Evolutionary conservation across 1,140 invertebrate genomes (phyloP), one percentile per base, ranked within the genome.

Genomic region (Dendrolimus kikuchii): DNA sequence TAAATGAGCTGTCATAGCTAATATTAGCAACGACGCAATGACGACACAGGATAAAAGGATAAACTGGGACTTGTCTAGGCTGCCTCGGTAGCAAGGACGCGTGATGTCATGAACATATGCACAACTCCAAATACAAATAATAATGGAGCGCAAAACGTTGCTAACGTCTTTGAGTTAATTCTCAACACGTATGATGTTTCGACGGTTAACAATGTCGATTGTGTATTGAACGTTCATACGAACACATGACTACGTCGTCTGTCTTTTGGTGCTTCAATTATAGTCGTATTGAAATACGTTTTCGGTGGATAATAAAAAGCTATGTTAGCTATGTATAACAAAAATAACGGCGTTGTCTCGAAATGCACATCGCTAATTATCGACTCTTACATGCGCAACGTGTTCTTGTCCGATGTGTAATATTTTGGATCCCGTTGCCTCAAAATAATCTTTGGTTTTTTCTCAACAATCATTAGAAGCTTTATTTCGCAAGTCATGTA

Each of bases 21-120:
- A 73, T 74, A 79, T 68, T 83, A 83, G 76, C 60, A 51, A 57
- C 61, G 62, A 51, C 57, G 46, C 60, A 66, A 67, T 81, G 75
- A 82, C 74, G 76, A 71, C 68, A 79, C 77, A 80, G 79, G 81
- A 82, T 85, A 79, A 75, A 74, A 74, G 62, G 66, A 74, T 57
- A 70, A 82, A 81, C 74, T 81, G 74, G 81, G 75, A 81, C 80
- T 78, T 70, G 67, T 66, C 68, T 55, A 45, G 64, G 69, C 72
- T 74, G 81, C 81, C 74, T 80, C 73, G 71, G 23, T 65, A 64
- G 64, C 80, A 86, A 86, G 82, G 82, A 75, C 82, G 72, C 64
- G 65, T 86, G 82, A 83, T 75, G 77, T 83, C 82, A 86, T 61
- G 59, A 60, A 59, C 71, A 70, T 75, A 68, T 71, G 70, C 59